Conservation (phyloP, 2,888 invertebrate genomes). For the Hedychridium roseum region DNA sequence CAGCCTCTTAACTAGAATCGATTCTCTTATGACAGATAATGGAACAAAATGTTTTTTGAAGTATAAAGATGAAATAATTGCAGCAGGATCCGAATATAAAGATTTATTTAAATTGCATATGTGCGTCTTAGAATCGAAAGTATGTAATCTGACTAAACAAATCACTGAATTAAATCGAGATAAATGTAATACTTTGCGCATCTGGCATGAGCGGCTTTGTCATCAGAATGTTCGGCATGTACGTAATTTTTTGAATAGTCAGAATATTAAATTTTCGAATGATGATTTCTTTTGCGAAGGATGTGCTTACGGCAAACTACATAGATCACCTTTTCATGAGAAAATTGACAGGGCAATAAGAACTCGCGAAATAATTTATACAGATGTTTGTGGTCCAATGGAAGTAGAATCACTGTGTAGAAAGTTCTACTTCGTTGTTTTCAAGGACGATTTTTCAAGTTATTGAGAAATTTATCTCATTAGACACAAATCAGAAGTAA, state of each 20-base stretch:
- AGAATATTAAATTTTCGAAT: background rate
- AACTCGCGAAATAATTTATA: constrained; percentile 8
- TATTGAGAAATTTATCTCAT: no score
- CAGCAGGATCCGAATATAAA: background rate
- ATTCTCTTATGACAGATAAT: background rate
- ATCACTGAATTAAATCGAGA: no score
- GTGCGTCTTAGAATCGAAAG: background rate
- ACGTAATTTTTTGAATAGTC: background rate
- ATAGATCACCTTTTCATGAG: constrained; percentile 7
- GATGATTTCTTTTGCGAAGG: constrained; percentile 5
- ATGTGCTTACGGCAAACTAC: background rate
- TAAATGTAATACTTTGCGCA: constrained; percentile 1
- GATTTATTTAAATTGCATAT: constrained; percentile 1
- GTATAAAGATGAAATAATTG: background rate
- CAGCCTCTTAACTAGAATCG: no score
- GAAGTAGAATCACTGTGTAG: constrained; percentile 6
- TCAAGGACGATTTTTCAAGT: no score
- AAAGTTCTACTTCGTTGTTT: background rate
- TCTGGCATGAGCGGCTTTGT: constrained; percentile 3
- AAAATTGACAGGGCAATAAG: constrained; percentile 7
- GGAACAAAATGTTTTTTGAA: constrained; percentile 1
- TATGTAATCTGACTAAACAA: no score
- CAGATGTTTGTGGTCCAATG: constrained; percentile 4
- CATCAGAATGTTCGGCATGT: constrained; percentile 5
- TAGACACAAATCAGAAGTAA: no score